Evolutionary conservation across 2,113 vertebrate genomes (phyloP).

Genomic region (Ptilorrhoa leucosticta): DNA sequence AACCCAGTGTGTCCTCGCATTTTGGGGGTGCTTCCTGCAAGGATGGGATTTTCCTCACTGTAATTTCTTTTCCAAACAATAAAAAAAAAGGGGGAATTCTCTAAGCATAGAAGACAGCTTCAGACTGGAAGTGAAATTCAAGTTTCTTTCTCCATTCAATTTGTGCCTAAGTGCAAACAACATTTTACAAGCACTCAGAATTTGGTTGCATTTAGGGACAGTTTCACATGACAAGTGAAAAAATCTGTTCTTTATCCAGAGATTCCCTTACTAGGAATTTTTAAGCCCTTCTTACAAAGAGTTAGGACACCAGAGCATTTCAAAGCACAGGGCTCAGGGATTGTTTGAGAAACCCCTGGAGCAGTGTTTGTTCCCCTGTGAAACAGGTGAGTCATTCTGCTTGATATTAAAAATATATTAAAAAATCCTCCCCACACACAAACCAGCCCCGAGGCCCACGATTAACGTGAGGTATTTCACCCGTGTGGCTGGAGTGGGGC

Average conservation of each 20-base stretch:
- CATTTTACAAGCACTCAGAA: background rate
- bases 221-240: background rate
- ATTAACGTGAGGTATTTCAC: background rate
- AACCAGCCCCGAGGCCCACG: background rate
- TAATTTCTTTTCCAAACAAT: background rate
- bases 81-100: background rate
- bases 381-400: constrained; percentile 4
- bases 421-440: background rate
- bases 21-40: background rate
- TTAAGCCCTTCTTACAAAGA: background rate
- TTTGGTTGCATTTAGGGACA: background rate
- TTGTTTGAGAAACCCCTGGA: background rate
- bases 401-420: background rate
- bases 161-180: background rate
- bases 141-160: background rate
- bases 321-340: background rate
- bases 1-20: background rate
- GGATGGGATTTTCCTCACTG: background rate
- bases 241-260: background rate
- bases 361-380: background rate
- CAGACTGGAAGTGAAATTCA: background rate
- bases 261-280: background rate
- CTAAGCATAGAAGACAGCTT: background rate
- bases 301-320: background rate
- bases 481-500: background rate